Percentiles rank a stretch among this genome's conserved stretches.
Conservation (phyloP, 2,888 invertebrate species). For the Anarsia innoxiella region DNA sequence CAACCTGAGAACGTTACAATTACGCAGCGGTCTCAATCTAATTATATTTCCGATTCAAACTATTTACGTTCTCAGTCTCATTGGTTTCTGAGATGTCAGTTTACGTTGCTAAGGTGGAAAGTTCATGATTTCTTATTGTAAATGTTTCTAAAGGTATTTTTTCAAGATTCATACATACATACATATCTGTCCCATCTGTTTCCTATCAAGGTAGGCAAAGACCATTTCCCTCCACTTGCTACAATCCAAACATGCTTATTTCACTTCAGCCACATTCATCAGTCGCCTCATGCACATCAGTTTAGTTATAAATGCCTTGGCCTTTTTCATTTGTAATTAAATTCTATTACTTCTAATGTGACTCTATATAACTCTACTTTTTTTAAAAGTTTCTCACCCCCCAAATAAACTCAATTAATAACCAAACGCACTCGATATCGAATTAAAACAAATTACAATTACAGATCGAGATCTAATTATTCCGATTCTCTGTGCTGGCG, state of each 20-base stretch:
- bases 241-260: too few species aligned
- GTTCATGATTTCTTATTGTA: too few species aligned
- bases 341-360: not conserved
- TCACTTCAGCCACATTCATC: too few species aligned
- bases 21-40: slow-evolving; percentile 64
- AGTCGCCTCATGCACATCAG: too few species aligned
- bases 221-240: too few species aligned
- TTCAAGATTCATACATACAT: too few species aligned
- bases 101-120: too few species aligned
- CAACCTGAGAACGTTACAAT: slow-evolving; percentile 70
- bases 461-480: slow-evolving; percentile 67
- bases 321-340: not conserved
- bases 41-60: slow-evolving; percentile 66
- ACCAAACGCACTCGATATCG: slow-evolving; percentile 2
- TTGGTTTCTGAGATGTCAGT: slow-evolving; percentile 10
- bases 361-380: not conserved
- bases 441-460: slow-evolving; percentile 26
- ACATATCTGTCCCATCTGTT: too few species aligned
- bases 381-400: not conserved
- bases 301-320: slow-evolving; percentile 3
- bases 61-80: not conserved
- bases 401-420: slow-evolving; percentile 2
- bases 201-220: too few species aligned
- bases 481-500: slow-evolving; percentile 50
- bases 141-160: too few species aligned